phyloP scores from a whole-genome alignment of 2,113 vertebrate species.

The Kryptolebias marmoratus region DNA sequence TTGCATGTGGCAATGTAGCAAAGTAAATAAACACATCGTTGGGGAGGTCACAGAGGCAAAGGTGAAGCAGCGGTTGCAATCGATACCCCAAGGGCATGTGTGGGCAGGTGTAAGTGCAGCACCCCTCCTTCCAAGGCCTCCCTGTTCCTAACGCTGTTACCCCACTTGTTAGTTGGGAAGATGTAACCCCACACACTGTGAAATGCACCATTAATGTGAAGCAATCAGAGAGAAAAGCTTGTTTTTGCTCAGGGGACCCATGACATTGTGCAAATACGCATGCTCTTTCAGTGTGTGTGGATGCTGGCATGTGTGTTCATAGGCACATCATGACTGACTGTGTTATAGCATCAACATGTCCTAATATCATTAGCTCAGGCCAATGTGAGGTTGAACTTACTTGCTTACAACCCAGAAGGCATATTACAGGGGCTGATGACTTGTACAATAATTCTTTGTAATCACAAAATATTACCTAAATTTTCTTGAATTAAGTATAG shows the following conservation, averaged over 20 bases:
- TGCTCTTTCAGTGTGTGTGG: conserved; percentile 34
- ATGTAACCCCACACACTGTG: conserved; percentile 62
- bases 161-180: conserved; percentile 71
- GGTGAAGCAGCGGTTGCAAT: conserved; percentile 77
- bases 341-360: conserved; percentile 85
- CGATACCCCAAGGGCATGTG: conserved; percentile 68
- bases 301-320: conserved; percentile 45
- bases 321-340: conserved; percentile 83
- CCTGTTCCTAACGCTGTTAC: conserved; percentile 67
- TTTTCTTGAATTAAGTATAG: conserved; percentile 34
- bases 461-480: conserved; percentile 62
- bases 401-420: conserved; percentile 51
- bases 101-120: conserved; percentile 64
- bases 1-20: conserved; percentile 23
- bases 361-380: conserved; percentile 93
- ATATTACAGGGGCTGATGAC: conserved; percentile 8
- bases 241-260: conserved; percentile 79
- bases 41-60: conserved; percentile 74
- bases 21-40: conserved; percentile 80
- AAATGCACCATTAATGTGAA: conserved; percentile 89
- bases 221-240: conserved; percentile 86
- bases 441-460: conserved; percentile 32
- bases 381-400: conserved; percentile 77
- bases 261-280: conserved; percentile 27
- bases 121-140: conserved; percentile 34